Percentiles rank a stretch among this genome's conserved stretches.
These are phyloP conservation scores for Ellobius talpinus DNA, from an alignment of 2,113 vertebrate species.

Conservation along the genomic window DNA sequence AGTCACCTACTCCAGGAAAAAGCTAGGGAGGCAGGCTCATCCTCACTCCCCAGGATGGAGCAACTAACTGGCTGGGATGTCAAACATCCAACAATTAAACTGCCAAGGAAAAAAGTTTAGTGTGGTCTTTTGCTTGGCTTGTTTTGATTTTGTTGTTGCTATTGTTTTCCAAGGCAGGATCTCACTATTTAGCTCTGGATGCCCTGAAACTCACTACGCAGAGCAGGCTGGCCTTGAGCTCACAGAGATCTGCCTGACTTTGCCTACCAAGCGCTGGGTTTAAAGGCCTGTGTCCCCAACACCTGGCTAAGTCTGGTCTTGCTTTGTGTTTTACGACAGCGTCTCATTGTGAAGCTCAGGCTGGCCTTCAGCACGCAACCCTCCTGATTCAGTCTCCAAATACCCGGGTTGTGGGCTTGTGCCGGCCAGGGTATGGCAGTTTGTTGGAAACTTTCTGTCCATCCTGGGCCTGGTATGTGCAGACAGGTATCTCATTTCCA, in stretches of 20 bases:
- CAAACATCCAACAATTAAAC: background rate
- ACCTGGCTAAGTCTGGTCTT: background rate
- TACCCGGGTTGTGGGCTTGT: fast-evolving
- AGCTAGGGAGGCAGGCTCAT: too few species aligned
- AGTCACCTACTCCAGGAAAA: fast-evolving
- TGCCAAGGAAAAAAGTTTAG: too few species aligned
- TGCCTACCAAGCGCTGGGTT: background rate
- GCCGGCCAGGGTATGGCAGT: background rate
- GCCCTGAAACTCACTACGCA: too few species aligned
- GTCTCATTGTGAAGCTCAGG: background rate
- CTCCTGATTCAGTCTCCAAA: background rate
- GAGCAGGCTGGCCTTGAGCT: too few species aligned
- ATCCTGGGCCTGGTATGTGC: background rate
- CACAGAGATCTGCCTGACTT: background rate
- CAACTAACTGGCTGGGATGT: background rate
- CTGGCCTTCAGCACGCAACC: background rate
- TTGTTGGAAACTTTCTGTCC: background rate
- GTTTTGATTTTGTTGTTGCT: background rate
- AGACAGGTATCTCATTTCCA: background rate
- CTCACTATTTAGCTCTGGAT: background rate
- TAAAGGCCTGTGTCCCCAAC: background rate
- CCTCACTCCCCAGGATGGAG: fast-evolving
- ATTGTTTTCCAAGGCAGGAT: background rate
- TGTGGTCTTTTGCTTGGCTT: background rate
- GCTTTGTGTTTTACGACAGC: background rate